Evolutionary conservation across 2,113 vertebrate species (phyloP).

Genomic region (Melospiza georgiana): DNA sequence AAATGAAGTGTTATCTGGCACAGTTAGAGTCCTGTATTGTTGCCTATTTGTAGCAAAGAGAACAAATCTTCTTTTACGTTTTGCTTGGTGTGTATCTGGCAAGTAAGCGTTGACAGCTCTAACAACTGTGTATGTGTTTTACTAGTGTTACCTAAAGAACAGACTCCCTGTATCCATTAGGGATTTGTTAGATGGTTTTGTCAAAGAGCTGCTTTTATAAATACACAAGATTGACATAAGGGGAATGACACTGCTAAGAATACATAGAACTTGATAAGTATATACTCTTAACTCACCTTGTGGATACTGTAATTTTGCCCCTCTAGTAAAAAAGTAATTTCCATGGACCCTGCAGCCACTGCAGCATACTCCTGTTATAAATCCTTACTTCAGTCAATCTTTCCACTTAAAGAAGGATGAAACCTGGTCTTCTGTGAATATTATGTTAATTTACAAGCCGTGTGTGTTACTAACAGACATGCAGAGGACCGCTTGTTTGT

Average conservation of each 20-base stretch:
- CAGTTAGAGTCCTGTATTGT: background rate
- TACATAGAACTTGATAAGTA: background rate
- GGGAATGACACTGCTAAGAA: background rate
- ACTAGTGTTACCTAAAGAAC: background rate
- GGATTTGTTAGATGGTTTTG: background rate
- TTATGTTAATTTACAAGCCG: background rate
- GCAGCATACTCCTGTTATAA: background rate
- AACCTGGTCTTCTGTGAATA: background rate
- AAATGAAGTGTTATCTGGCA: background rate
- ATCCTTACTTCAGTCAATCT: background rate
- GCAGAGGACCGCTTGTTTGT: background rate
- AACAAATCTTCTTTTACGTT: background rate
- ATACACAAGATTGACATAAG: background rate
- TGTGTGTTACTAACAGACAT: background rate
- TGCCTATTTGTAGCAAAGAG: background rate
- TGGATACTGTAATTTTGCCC: background rate
- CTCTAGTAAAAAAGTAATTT: background rate
- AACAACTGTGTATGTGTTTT: background rate
- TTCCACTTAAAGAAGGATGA: background rate
- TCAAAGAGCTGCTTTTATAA: background rate
- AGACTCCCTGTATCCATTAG: background rate
- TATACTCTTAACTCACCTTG: fast-evolving
- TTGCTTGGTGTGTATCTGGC: background rate
- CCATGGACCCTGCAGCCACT: background rate
- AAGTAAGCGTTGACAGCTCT: fast-evolving